Evolutionary conservation across 2,797 vertebrate genomes (phyloP).

Genomic region (Catamblyrhynchus diadema): DNA sequence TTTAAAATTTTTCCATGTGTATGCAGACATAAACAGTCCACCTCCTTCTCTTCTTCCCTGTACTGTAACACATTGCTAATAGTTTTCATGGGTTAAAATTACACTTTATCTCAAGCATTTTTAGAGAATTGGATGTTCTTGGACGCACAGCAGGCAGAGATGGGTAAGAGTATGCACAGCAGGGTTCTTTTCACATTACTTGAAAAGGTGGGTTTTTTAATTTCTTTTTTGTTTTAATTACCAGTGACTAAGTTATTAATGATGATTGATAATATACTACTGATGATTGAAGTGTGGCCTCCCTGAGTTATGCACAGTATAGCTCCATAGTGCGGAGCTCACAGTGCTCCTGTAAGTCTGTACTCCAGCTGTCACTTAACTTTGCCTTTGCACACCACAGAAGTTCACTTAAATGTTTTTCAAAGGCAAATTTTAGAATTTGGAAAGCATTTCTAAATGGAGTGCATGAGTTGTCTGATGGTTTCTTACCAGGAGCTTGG

Average conservation of each 20-base stretch:
- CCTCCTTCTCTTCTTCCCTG: not conserved
- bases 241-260: not conserved
- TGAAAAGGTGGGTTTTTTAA: not conserved
- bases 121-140: not conserved
- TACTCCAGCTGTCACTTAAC: not conserved
- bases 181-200: not conserved
- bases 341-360: not conserved
- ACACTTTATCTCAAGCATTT: not conserved
- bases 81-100: not conserved
- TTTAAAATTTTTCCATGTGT: not conserved
- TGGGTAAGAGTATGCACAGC: not conserved
- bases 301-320: not conserved
- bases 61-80: not conserved
- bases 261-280: not conserved
- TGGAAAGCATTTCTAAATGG: not conserved
- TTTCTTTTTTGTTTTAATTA: not conserved
- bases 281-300: not conserved
- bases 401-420: not conserved
- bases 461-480: not conserved
- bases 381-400: not conserved
- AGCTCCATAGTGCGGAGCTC: not conserved
- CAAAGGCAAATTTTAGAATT: not conserved
- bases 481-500: not conserved
- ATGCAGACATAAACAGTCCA: not conserved
- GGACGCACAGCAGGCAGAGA: not conserved